Evolutionary conservation across 30 jellyfish, hydroid and myxozoan species (phyloP), one percentile per base, ranked within the genome.

Genomic region (Rhopilema esculentum): DNA sequence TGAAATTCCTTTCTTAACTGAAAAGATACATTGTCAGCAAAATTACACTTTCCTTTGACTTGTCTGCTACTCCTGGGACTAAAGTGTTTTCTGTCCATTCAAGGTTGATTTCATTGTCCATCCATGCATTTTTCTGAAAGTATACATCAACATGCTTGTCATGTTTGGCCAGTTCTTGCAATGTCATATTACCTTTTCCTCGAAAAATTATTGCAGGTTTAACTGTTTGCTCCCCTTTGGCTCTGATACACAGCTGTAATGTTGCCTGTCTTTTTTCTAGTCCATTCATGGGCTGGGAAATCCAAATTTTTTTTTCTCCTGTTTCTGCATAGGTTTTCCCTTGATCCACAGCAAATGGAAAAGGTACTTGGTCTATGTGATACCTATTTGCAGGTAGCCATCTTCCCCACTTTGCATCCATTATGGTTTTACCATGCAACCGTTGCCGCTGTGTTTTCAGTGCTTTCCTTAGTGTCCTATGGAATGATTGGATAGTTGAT

Each of bases 191-290:
- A n/a, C n/a, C n/a, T 40, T 81, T 30, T 32, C 92, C 83, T 67
- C 85, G 63, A 69, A 83, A 69, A 29, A 68, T 53, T 2, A 83
- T 70, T 22, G 81, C 82, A 22, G 81, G 90, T 69, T 80, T 78
- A 6, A 81, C 24, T 26, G 57, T 33, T 81, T 81, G 84, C 69
- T 78, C 66, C 73, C 90, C 92, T 69, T 48, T 8, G 19, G 79
- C 86, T 17, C 86, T 31, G 70, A 83, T 70, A 53, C 86, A 83
- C 66, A 83, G 86, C 92, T 83, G 92, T 49, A 83, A 83, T 49
- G 79, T 83, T 24, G 78, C 92, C 79, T 71, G 86, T 71, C 80
- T 84, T 73, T 84, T 71, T 48, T 84, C 88, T 32, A 84, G 84
- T 26, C 93, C 93, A 84, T 78, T 31, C 49, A 23, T 8, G 80